These are phyloP conservation scores for Caenorhabditis uteleia DNA, from an alignment of 2,888 invertebrate genomes.

Conservation along the genomic window DNA sequence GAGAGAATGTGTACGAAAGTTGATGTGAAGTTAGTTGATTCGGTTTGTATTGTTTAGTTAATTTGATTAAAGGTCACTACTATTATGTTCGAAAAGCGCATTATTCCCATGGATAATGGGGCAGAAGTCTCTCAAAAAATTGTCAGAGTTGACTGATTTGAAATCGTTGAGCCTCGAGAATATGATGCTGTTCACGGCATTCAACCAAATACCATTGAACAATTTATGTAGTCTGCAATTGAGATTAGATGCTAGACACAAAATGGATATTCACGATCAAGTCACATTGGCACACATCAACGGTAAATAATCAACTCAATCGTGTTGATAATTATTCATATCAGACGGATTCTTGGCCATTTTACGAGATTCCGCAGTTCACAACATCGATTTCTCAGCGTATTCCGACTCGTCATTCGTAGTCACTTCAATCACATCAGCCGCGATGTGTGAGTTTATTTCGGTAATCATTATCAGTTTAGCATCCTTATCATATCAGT, in stretches of 20 bases:
- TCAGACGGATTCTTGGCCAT: too few relatives aligned
- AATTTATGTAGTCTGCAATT: constrained; percentile 32
- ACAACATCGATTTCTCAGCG: constrained; percentile 35
- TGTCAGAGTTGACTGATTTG: constrained; percentile 17
- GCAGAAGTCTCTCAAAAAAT: constrained; percentile 19
- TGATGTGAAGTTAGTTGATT: constrained; percentile 34
- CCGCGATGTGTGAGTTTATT: constrained; percentile 38
- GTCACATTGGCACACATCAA: constrained; percentile 24
- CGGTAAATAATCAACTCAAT: too few relatives aligned
- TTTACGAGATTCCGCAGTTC: constrained; percentile 12
- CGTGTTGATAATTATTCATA: too few relatives aligned
- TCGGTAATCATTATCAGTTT: constrained; percentile 11
- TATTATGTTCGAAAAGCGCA: constrained; percentile 38
- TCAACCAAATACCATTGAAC: constrained; percentile 5
- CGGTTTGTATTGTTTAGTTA: background rate
- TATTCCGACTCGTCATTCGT: constrained; percentile 39
- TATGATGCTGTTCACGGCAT: constrained; percentile 31
- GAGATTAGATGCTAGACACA: constrained; percentile 37
- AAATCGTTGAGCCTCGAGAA: constrained; percentile 43
- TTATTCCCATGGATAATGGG: constrained; percentile 43
- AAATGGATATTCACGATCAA: constrained; percentile 37
- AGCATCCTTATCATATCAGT: constrained; percentile 6
- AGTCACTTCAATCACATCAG: constrained; percentile 31
- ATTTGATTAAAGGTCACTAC: constrained; percentile 36
- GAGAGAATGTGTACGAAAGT: constrained; percentile 22